phyloP scores from a whole-genome alignment of 2,113 vertebrate genomes.

The Callocephalon fimbriatum region DNA sequence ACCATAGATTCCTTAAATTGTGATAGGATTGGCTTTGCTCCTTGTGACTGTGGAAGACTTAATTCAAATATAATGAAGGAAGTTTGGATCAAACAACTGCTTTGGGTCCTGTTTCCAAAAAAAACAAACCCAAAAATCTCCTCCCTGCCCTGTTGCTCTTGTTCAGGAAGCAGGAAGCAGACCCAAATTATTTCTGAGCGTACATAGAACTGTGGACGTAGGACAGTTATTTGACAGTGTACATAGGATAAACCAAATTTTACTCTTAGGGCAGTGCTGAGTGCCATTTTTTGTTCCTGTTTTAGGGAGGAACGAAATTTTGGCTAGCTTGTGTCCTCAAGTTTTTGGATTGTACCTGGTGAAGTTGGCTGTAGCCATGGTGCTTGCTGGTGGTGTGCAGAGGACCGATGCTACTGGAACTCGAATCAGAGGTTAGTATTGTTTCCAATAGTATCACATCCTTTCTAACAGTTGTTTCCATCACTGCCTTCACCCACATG shows the following conservation, averaged over 20 bases:
- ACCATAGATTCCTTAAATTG: neutral
- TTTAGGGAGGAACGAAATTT: slow-evolving; percentile 91
- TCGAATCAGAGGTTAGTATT: slow-evolving; percentile 88
- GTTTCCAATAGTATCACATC: neutral
- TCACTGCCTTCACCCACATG: neutral
- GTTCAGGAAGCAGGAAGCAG: neutral
- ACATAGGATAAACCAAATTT: neutral
- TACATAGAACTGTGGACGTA: neutral
- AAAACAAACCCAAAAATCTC: neutral
- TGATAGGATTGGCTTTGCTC: neutral
- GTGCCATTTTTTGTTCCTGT: neutral
- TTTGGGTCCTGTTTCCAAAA: neutral
- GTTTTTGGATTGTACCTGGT: slow-evolving; percentile 95
- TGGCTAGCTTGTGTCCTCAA: slow-evolving; percentile 94
- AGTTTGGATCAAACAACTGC: neutral
- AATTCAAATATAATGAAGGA: neutral
- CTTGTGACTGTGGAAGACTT: neutral
- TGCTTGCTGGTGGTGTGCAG: slow-evolving; percentile 94
- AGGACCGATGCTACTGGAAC: slow-evolving; percentile 92
- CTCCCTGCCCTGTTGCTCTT: neutral
- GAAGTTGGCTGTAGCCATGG: slow-evolving; percentile 94
- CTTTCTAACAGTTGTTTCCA: neutral
- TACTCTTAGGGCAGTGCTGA: neutral
- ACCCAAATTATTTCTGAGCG: neutral
- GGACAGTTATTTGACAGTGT: neutral